A percentile compares a stretch with the other conserved stretches of the same genome.
Conservation (phyloP, 2,888 invertebrate species). For the Volucella zonaria region DNA sequence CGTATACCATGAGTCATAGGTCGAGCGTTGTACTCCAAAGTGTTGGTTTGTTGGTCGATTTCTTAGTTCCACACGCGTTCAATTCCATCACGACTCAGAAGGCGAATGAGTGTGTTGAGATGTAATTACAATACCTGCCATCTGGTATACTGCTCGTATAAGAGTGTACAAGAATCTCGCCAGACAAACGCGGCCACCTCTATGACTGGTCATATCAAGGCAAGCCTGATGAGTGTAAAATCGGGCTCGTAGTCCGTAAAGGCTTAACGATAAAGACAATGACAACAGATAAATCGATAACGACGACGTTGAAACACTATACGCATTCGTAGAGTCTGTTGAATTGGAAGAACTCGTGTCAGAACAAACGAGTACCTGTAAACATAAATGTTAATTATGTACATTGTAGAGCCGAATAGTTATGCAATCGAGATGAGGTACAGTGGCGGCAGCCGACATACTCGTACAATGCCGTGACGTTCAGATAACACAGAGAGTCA, state of each 20-base stretch:
- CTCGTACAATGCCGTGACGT: no score
- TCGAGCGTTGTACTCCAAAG: not conserved
- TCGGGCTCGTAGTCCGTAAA: not conserved
- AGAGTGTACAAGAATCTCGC: not conserved
- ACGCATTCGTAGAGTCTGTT: constrained; percentile 10
- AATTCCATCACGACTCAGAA: not conserved
- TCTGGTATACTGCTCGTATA: no score
- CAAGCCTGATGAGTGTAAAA: constrained; percentile 25
- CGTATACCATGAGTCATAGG: constrained; percentile 40
- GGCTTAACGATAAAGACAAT: no score
- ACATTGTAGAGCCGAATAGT: constrained; percentile 31
- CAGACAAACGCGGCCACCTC: constrained; percentile 9
- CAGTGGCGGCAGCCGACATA: not conserved
- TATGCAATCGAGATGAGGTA: constrained; percentile 62
- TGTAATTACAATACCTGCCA: constrained; percentile 23
- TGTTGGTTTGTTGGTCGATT: constrained; percentile 3
- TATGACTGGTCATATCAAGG: not conserved
- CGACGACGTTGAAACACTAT: constrained; percentile 23
- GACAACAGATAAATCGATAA: not conserved
- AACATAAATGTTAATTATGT: constrained; percentile 60
- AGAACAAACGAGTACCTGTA: constrained; percentile 28
- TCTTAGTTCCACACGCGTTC: not conserved
- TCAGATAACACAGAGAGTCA: constrained; percentile 15
- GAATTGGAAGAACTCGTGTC: constrained; percentile 56
- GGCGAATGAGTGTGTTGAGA: constrained; percentile 18